These are phyloP conservation scores for Synergus gifuensis DNA, from an alignment of 2,888 invertebrate genomes.

Conservation along the genomic window DNA sequence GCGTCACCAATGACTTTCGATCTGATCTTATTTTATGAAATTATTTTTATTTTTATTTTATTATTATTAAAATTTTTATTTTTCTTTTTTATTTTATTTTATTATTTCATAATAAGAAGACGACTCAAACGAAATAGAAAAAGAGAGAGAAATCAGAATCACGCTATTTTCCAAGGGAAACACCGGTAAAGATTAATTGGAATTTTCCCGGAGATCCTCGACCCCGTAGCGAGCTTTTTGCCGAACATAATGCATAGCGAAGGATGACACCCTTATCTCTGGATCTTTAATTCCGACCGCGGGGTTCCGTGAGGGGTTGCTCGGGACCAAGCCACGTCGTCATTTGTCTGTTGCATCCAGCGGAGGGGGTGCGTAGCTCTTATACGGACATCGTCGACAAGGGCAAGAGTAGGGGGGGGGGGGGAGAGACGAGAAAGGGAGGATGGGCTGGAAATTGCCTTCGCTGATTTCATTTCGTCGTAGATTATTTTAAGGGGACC, in stretches of 20 bases:
- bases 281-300: slow-evolving; percentile 76
- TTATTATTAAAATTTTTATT: no score
- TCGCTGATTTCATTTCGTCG: slow-evolving; percentile 76
- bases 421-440: slow-evolving; percentile 49
- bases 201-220: slow-evolving; percentile 61
- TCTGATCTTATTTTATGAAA: not conserved
- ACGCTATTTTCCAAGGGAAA: slow-evolving; percentile 50
- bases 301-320: slow-evolving; percentile 59
- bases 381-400: slow-evolving; percentile 44
- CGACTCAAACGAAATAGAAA: not conserved
- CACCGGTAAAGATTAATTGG: slow-evolving; percentile 68
- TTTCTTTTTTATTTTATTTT: no score
- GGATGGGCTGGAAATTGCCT: slow-evolving; percentile 75
- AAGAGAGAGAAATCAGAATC: not conserved
- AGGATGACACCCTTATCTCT: slow-evolving; percentile 75
- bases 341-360: slow-evolving; percentile 75
- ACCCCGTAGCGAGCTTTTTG: slow-evolving; percentile 67
- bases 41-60: no score
- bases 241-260: slow-evolving; percentile 73
- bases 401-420: not conserved
- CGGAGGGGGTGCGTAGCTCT: slow-evolving; percentile 50
- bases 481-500: slow-evolving; percentile 76
- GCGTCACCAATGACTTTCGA: not conserved
- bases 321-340: slow-evolving; percentile 69
- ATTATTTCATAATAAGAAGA: not conserved